Percentiles rank a stretch among this genome's conserved stretches.
phyloP scores from a whole-genome alignment of 2,797 vertebrate genomes.

The Halcyon smyrnensis region DNA sequence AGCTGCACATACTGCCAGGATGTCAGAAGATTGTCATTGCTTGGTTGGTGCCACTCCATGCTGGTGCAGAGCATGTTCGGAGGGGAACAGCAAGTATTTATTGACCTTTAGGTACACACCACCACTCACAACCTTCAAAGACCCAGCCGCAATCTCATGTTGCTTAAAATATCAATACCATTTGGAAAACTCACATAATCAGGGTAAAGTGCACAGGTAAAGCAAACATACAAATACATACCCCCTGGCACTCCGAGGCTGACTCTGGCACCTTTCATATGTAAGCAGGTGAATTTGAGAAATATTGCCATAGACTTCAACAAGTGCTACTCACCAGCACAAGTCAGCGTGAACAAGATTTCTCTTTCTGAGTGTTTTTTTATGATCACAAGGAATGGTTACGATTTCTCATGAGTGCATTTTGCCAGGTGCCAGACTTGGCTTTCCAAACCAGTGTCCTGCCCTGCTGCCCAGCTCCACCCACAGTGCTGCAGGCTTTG shows the following conservation, averaged over 20 bases:
- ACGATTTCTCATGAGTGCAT: not conserved
- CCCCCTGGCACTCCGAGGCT: not conserved
- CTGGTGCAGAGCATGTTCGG: fast-evolving
- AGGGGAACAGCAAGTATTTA: not conserved
- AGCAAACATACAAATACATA: not conserved
- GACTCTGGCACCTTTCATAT: not conserved
- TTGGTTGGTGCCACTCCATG: fast-evolving
- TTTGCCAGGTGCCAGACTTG: not conserved
- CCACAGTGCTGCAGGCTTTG: not conserved
- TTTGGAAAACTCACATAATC: not conserved
- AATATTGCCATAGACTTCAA: not conserved
- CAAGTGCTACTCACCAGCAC: not conserved
- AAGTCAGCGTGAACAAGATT: not conserved
- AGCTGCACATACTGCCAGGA: fast-evolving
- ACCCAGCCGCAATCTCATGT: not conserved
- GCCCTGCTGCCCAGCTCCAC: not conserved
- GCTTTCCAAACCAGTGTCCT: not conserved
- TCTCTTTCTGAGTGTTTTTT: not conserved
- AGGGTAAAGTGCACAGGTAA: conserved; percentile 27
- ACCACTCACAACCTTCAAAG: not conserved
- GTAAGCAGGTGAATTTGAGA: not conserved
- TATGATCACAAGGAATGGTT: fast-evolving
- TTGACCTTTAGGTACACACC: not conserved
- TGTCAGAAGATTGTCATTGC: not conserved
- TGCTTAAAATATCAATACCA: conserved; percentile 7